Conservation (phyloP, 2,113 vertebrate species). For the Corythornis vintsioides region DNA sequence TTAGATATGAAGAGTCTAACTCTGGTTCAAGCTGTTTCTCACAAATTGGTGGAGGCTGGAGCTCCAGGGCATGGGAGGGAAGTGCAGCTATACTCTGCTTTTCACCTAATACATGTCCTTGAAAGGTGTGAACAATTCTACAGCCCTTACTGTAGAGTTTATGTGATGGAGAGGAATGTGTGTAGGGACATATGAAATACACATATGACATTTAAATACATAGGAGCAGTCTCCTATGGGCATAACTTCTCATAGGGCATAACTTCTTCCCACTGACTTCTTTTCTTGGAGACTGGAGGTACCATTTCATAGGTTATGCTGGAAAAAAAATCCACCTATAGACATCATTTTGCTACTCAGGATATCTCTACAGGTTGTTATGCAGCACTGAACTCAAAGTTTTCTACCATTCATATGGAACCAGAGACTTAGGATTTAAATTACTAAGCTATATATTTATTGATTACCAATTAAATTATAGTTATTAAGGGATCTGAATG, state of each 20-base stretch:
- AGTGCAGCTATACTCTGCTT: not conserved
- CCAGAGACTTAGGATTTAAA: not conserved
- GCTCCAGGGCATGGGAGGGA: not conserved
- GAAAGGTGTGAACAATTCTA: not conserved
- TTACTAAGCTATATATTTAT: not conserved
- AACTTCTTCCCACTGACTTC: not conserved
- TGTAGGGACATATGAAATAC: not conserved
- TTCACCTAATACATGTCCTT: not conserved
- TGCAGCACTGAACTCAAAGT: not conserved
- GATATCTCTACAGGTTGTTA: not conserved
- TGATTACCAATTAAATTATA: conserved; percentile 6
- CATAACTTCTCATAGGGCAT: not conserved
- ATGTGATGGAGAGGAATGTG: not conserved
- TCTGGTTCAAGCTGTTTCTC: not conserved
- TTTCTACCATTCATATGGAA: not conserved
- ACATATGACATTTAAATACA: not conserved
- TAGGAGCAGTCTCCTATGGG: not conserved
- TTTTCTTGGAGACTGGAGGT: not conserved
- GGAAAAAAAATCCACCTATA: not conserved
- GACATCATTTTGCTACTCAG: not conserved
- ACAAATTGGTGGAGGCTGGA: not conserved
- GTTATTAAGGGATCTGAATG: not conserved
- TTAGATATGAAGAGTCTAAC: not conserved
- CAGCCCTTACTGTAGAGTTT: not conserved
- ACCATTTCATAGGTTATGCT: not conserved